Percentiles rank a stretch among this genome's conserved stretches.
Evolutionary conservation across 2,888 invertebrate genomes (phyloP).

Genomic region (Dusona sp.): DNA sequence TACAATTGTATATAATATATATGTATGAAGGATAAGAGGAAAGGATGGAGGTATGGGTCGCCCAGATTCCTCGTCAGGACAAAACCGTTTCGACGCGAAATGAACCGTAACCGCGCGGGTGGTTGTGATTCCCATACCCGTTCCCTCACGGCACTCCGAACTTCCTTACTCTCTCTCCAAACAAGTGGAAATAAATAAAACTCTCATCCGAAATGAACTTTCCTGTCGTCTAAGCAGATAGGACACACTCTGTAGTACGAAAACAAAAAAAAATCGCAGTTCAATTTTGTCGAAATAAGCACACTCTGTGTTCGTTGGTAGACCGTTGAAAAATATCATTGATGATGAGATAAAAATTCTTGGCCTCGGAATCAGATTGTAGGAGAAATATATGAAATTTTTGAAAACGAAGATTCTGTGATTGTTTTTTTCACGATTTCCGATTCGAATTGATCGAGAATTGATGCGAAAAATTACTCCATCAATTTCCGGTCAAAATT

Average conservation of each 20-base stretch:
- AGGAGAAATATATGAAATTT: background rate
- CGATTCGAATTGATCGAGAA: constrained; percentile 41
- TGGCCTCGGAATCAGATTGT: background rate
- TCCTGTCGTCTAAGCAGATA: constrained; percentile 74
- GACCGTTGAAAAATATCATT: constrained; percentile 2
- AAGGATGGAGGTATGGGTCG: constrained; percentile 33
- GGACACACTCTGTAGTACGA: constrained; percentile 63
- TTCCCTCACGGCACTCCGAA: constrained; percentile 69
- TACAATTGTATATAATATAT: background rate
- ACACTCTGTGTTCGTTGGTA: background rate
- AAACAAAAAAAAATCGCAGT: constrained; percentile 45
- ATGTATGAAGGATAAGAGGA: constrained; percentile 43
- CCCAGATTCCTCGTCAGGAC: constrained; percentile 51
- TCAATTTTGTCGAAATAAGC: constrained; percentile 41
- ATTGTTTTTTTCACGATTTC: background rate
- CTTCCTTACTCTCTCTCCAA: constrained; percentile 70
- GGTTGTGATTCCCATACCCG: constrained; percentile 73
- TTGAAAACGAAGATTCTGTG: background rate
- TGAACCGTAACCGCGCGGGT: constrained; percentile 77
- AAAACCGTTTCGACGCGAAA: constrained; percentile 70
- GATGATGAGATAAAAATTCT: constrained; percentile 1
- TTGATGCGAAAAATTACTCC: constrained; percentile 30
- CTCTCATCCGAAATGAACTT: constrained; percentile 75
- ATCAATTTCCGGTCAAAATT: constrained; percentile 64
- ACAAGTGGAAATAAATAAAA: constrained; percentile 78